Percentiles rank a stretch among this genome's conserved stretches.
These are phyloP conservation scores for Lamprologus callipterus DNA, from an alignment of 2,113 vertebrate genomes.

Conservation along the genomic window DNA sequence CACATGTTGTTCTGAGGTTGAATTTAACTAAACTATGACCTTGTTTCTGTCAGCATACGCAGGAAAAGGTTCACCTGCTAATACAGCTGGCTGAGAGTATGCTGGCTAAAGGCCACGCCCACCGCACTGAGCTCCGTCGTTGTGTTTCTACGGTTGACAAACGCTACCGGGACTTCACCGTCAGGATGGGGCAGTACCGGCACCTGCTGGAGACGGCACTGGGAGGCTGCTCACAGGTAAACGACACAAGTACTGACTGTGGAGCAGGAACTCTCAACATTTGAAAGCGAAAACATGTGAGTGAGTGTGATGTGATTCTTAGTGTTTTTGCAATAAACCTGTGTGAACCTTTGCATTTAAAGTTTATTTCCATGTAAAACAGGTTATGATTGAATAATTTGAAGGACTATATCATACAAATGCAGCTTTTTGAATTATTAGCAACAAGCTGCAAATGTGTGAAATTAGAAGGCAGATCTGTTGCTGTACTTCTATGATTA, in stretches of 20 bases:
- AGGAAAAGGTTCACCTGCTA: slow-evolving; percentile 96
- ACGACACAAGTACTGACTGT: background rate
- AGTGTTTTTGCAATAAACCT: background rate
- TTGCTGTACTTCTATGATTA: background rate
- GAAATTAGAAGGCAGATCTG: background rate
- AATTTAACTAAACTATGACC: background rate
- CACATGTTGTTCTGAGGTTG: background rate
- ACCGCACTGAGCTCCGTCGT: slow-evolving; percentile 89
- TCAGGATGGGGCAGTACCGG: slow-evolving; percentile 92
- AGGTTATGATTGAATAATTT: background rate
- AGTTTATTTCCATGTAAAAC: background rate
- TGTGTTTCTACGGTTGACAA: slow-evolving; percentile 95
- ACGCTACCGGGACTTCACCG: slow-evolving; percentile 91
- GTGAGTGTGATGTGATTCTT: background rate
- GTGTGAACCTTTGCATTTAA: background rate
- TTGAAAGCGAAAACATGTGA: background rate
- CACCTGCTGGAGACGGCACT: slow-evolving; percentile 87
- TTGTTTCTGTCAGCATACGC: slow-evolving; percentile 79
- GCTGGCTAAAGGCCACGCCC: slow-evolving; percentile 93
- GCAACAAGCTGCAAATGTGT: background rate
- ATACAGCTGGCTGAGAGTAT: slow-evolving; percentile 96
- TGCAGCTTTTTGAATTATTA: background rate
- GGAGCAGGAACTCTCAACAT: background rate
- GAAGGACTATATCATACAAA: background rate
- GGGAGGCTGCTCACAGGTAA: slow-evolving; percentile 86